Conservation (phyloP, 2,797 vertebrate genomes). For the Pterois miles region DNA sequence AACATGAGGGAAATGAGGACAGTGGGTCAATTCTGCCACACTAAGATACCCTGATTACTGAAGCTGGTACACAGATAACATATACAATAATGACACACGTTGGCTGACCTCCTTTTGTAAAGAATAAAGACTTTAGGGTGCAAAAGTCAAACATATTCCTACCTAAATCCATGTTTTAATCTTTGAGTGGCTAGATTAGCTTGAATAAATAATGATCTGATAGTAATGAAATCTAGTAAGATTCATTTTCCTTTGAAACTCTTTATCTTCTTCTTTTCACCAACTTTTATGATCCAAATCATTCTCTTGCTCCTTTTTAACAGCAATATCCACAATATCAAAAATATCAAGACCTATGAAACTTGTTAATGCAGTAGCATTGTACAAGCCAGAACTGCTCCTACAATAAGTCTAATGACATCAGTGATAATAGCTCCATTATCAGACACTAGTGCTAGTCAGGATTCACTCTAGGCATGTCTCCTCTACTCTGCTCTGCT, state of each 20-base stretch:
- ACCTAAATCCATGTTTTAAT: neutral
- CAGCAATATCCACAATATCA: neutral
- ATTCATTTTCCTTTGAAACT: neutral
- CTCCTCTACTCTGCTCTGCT: conserved; percentile 23
- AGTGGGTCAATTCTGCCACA: neutral
- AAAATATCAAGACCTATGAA: neutral
- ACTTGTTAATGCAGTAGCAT: neutral
- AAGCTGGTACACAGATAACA: neutral
- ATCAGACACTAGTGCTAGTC: conserved; percentile 50
- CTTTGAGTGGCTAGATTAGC: neutral
- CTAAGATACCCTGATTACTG: neutral
- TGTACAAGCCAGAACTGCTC: neutral
- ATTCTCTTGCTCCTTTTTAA: neutral
- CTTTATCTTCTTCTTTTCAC: neutral
- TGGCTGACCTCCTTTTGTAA: neutral
- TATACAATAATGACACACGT: neutral
- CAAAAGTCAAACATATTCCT: neutral
- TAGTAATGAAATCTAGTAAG: neutral
- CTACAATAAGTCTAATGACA: conserved; percentile 30
- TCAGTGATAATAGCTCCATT: conserved; percentile 38
- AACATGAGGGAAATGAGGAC: neutral
- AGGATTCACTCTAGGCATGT: conserved; percentile 31
- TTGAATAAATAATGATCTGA: conserved; percentile 11
- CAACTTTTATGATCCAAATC: neutral
- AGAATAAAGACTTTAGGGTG: neutral